Base-by-base conservation (phyloP, 2,888 invertebrate genomes). In the Ctenicera cuprea region DNA sequence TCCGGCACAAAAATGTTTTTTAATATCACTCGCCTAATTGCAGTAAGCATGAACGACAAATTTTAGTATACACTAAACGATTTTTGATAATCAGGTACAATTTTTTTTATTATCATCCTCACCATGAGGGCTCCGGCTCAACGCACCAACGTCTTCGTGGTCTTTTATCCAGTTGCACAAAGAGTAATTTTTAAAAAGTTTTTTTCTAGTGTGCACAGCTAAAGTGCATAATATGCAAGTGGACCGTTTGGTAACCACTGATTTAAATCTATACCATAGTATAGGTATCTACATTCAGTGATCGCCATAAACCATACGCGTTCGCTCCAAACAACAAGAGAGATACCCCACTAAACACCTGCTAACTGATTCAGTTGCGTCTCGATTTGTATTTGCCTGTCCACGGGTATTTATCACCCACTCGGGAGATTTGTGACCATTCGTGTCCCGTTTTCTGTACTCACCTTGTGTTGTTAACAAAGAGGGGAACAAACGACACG, bases 351-450 rank as follows among this genome's bases (percentile, higher is more conserved):
- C 77, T 78, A 81, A 81, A 80, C 81, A 81, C 81, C 81, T 81
- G 81, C 81, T 81, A 82, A 81, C 81, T 80, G 80, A 81, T 80
- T 81, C 81, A 78, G 79, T 80, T 81, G 79, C 82, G 79, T 80
- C 79, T 81, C 80, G 80, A 81, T 82, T 82, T 82, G 82, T 81
- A 81, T 80, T 79, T 79, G 73, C 71, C 82, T 80, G 81, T 80
- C 79, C 75, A 74, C 76, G 70, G 77, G 76, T 81, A 82, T 82
- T 82, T 82, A 82, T 82, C 81, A 77, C 78, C 77, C 37, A 68
- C 16, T 63, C 59, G 43, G 41, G 63, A 68, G 76, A 76, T 75
- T 75, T 75, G 75, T 75, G 73, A 59, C 57, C 65, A 48, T 75
- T 66, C 75, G 75, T 75, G 75, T 69, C 72, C 69, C 64, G 72